These are phyloP conservation scores for Novumbra hubbsi DNA, from an alignment of 2,797 vertebrate genomes.

Conservation along the genomic window DNA sequence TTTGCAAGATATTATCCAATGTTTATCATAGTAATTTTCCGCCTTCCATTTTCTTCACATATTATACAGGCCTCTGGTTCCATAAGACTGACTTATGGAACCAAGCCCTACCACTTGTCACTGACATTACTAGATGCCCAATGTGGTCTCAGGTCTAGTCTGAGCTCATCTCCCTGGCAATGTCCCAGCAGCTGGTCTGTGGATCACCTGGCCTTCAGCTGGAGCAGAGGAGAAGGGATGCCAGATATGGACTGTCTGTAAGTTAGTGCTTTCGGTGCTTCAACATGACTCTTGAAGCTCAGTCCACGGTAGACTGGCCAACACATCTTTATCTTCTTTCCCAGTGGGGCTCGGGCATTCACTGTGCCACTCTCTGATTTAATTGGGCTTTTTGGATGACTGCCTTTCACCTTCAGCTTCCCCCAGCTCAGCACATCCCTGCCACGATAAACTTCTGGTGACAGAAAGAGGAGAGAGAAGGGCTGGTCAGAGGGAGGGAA, in stretches of 20 bases:
- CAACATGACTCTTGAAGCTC: slow-evolving; percentile 22
- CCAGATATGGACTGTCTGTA: background rate
- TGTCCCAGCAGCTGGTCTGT: background rate
- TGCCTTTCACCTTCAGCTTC: slow-evolving; percentile 71
- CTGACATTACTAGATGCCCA: background rate
- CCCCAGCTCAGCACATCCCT: slow-evolving; percentile 36
- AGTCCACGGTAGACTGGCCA: slow-evolving; percentile 15
- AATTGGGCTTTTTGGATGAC: slow-evolving; percentile 77
- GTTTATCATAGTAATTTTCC: no score
- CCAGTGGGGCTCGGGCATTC: slow-evolving; percentile 36
- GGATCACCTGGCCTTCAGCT: background rate
- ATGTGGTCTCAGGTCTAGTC: background rate
- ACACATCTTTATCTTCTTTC: slow-evolving; percentile 41
- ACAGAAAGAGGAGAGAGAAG: slow-evolving; percentile 4
- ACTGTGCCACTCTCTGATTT: slow-evolving; percentile 60
- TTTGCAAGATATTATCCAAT: no score
- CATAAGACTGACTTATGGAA: no score
- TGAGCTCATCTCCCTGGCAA: background rate
- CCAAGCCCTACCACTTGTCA: no score
- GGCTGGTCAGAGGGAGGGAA: slow-evolving; percentile 8
- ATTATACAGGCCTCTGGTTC: no score
- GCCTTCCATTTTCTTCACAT: no score
- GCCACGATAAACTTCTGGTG: slow-evolving; percentile 16
- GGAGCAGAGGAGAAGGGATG: background rate
- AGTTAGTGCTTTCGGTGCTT: slow-evolving; percentile 4